Evolutionary conservation across 1,140 invertebrate species (phyloP).

Genomic region (Euura saliciscinereae): DNA sequence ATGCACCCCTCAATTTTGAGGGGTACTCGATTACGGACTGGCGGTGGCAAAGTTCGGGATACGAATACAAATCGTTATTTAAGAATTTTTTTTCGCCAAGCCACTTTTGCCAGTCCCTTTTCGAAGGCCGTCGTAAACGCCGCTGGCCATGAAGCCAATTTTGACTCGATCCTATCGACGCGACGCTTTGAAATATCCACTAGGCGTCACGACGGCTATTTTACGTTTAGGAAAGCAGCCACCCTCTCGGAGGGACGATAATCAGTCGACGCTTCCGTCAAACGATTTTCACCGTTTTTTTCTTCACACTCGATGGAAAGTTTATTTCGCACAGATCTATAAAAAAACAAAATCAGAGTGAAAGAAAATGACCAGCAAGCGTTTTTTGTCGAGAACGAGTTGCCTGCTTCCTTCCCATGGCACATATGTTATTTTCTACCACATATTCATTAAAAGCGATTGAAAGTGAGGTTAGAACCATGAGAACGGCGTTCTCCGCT

Average conservation of each 20-base stretch:
- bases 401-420: no score
- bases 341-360: no score
- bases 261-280: no score
- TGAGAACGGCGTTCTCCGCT: no score
- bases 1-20: neutral
- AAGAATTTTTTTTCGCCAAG: neutral
- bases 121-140: neutral
- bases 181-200: neutral
- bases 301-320: no score
- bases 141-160: neutral
- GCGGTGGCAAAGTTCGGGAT: neutral
- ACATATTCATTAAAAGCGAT: no score
- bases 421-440: no score
- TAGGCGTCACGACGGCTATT: neutral
- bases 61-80: slow-evolving; percentile 7
- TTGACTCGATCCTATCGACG: neutral
- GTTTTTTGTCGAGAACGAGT: no score
- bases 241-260: neutral
- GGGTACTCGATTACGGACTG: neutral
- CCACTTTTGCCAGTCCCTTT: neutral
- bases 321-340: no score
- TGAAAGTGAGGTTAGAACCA: no score
- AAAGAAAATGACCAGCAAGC: no score
- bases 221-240: slow-evolving; percentile 21
- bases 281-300: no score